These are phyloP conservation scores for Andricus quercusramuli DNA, from an alignment of 2,888 invertebrate species.

Conservation along the genomic window DNA sequence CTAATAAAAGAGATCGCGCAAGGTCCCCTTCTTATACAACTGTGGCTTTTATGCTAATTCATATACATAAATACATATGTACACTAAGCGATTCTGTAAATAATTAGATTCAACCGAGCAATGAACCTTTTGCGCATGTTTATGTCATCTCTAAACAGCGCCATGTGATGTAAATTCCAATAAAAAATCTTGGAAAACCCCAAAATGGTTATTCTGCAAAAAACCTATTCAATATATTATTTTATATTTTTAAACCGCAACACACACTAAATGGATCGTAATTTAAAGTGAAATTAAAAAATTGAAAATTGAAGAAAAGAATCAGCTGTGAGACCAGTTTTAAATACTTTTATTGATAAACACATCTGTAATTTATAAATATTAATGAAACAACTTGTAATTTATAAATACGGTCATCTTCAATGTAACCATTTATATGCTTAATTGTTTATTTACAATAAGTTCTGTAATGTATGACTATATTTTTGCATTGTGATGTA, in stretches of 20 bases:
- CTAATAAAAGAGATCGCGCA: conserved; percentile 19
- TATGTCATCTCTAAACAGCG: background rate
- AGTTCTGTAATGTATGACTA: background rate
- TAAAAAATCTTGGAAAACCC: conserved; percentile 14
- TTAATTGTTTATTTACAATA: background rate
- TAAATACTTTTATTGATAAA: background rate
- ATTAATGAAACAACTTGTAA: background rate
- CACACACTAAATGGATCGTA: too few relatives aligned
- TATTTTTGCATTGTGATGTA: background rate
- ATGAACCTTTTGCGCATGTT: conserved; percentile 25
- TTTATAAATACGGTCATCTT: background rate
- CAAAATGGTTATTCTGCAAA: conserved; percentile 13
- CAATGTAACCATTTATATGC: background rate
- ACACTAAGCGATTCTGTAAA: background rate
- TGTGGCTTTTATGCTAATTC: conserved; percentile 8
- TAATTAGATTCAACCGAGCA: conserved; percentile 15
- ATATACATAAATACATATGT: background rate
- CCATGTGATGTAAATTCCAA: background rate
- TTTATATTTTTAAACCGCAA: background rate
- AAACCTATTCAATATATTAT: background rate
- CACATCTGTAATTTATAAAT: background rate
- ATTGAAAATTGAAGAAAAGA: background rate
- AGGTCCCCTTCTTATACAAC: conserved; percentile 6
- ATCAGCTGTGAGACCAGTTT: background rate
- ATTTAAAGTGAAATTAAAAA: background rate